phyloP scores from a whole-genome alignment of 2,888 invertebrate genomes.

The Diaperis boleti region DNA sequence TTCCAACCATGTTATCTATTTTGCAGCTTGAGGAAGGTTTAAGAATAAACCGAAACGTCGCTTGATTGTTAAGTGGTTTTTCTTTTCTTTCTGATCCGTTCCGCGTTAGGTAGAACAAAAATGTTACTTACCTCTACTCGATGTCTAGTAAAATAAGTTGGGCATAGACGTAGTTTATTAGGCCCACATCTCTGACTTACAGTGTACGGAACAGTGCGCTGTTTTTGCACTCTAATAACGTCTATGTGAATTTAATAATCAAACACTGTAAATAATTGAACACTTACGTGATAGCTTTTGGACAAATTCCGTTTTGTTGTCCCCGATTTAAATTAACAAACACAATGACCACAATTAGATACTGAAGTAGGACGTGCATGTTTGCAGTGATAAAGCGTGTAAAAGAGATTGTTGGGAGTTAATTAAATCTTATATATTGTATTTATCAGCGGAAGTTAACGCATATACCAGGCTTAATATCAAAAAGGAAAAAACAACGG shows the following conservation, averaged over 20 bases:
- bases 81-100: too few species aligned
- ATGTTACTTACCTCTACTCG: slow-evolving; percentile 9
- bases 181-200: slow-evolving; percentile 7
- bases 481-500: background rate
- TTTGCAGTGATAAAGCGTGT: slow-evolving; percentile 8
- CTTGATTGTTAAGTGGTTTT: too few species aligned
- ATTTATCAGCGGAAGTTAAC: slow-evolving; percentile 26
- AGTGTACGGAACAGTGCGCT: slow-evolving; percentile 2
- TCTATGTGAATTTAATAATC: background rate
- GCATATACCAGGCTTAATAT: background rate
- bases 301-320: slow-evolving; percentile 26
- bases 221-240: slow-evolving; percentile 12
- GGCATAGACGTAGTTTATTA: too few species aligned
- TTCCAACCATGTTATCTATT: too few species aligned
- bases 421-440: slow-evolving; percentile 10
- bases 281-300: slow-evolving; percentile 16
- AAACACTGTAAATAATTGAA: background rate
- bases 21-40: too few species aligned
- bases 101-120: too few species aligned
- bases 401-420: slow-evolving; percentile 1
- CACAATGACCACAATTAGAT: background rate
- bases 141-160: too few species aligned
- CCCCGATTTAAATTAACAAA: background rate
- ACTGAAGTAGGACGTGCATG: slow-evolving; percentile 18
- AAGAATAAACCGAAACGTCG: too few species aligned